These are phyloP conservation scores for Tanaodytes sp. DNA, from an alignment of 2,888 invertebrate species.

Conservation along the genomic window DNA sequence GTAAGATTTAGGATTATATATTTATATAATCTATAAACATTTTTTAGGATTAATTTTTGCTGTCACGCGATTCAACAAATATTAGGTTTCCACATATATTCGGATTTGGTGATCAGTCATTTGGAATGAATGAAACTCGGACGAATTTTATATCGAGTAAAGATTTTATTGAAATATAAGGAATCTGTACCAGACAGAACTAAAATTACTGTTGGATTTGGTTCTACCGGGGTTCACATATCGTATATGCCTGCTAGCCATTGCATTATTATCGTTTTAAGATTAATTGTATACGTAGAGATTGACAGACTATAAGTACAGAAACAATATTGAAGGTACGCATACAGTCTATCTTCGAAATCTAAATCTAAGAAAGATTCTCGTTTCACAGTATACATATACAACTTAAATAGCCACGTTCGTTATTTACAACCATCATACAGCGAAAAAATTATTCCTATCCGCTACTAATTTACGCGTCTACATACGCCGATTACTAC, in stretches of 20 bases:
- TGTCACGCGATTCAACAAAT: too few species aligned
- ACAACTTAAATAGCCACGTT: conserved; percentile 59
- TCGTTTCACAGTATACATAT: conserved; percentile 57
- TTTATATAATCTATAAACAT: too few species aligned
- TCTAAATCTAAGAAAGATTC: conserved; percentile 67
- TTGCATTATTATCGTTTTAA: conserved; percentile 59
- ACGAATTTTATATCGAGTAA: conserved; percentile 67
- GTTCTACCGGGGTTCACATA: conserved; percentile 72
- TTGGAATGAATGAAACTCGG: too few species aligned
- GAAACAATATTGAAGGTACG: conserved; percentile 71
- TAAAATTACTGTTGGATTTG: conserved; percentile 73
- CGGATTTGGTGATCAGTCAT: too few species aligned
- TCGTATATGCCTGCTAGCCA: conserved; percentile 68
- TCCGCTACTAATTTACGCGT: conserved; percentile 10
- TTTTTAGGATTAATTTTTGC: too few species aligned
- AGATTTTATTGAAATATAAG: conserved; percentile 73
- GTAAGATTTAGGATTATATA: too few species aligned
- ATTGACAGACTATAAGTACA: conserved; percentile 70
- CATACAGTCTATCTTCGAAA: conserved; percentile 69
- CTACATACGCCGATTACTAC: conserved; percentile 33
- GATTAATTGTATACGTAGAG: conserved; percentile 63
- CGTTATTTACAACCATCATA: conserved; percentile 59
- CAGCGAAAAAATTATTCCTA: conserved; percentile 58
- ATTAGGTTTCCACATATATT: too few species aligned
- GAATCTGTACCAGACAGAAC: conserved; percentile 74